A percentile compares a stretch with the other conserved stretches of the same genome.
Evolutionary conservation across 2,888 invertebrate genomes (phyloP).

Genomic region (Cyclophora albipunctata): DNA sequence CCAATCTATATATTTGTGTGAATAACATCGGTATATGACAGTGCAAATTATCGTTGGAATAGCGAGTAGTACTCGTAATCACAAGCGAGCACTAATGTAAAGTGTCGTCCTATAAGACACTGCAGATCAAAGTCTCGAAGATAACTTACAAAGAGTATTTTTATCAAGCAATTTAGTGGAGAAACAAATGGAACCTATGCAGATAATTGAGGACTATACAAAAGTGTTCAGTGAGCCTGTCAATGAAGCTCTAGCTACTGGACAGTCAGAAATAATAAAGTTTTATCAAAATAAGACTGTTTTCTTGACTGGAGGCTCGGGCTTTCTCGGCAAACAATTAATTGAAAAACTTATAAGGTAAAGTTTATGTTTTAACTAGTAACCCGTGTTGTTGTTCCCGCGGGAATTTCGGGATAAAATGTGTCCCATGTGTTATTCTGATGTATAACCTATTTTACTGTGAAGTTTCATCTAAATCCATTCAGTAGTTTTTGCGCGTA

Average conservation of each 20-base stretch:
- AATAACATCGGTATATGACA: not conserved
- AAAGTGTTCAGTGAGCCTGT: not conserved
- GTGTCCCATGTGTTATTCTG: too few species aligned
- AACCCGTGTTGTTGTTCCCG: too few species aligned
- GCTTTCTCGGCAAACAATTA: conserved; percentile 94
- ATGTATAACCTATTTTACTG: too few species aligned
- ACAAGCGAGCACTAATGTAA: too few species aligned
- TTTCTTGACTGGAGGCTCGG: conserved; percentile 90
- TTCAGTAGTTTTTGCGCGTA: too few species aligned
- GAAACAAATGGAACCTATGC: conserved; percentile 10
- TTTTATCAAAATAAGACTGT: conserved; percentile 47
- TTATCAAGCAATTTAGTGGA: too few species aligned
- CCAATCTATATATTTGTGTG: too few species aligned
- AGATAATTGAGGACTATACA: conserved; percentile 4
- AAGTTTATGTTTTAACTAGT: too few species aligned
- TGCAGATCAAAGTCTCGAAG: not conserved
- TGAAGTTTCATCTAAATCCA: too few species aligned
- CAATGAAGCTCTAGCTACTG: conserved; percentile 11
- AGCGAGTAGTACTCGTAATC: not conserved
- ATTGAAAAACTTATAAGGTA: conserved; percentile 83
- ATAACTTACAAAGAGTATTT: not conserved
- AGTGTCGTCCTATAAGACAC: too few species aligned
- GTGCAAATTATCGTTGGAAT: not conserved
- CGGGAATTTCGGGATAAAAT: too few species aligned
- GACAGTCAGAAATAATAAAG: conserved; percentile 24